phyloP scores from a whole-genome alignment of 2,888 invertebrate genomes.

The Caenorhabditis afra region DNA sequence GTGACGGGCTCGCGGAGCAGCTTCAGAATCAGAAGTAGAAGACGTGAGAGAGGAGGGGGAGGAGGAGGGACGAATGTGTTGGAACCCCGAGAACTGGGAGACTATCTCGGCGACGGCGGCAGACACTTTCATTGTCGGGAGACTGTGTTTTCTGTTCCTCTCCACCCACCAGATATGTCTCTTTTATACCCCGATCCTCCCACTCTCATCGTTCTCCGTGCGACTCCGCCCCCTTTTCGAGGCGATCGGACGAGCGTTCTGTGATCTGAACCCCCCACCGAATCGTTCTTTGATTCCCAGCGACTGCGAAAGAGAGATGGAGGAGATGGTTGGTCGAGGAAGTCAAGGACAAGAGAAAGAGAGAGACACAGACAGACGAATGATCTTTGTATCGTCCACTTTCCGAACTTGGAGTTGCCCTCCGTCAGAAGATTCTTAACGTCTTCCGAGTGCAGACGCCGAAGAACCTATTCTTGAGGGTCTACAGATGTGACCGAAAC shows the following conservation, averaged over 20 bases:
- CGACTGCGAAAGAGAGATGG: too few relatives aligned
- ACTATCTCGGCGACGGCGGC: slow-evolving; percentile 39
- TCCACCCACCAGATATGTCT: background rate
- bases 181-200: background rate
- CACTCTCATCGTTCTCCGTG: slow-evolving; percentile 1
- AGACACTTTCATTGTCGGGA: slow-evolving; percentile 33
- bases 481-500: too few relatives aligned
- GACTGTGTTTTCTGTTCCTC: background rate
- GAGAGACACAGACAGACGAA: too few relatives aligned
- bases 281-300: too few relatives aligned
- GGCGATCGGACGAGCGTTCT: background rate
- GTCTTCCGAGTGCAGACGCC: too few relatives aligned
- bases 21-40: background rate
- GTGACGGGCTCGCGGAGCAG: slow-evolving; percentile 16
- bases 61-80: slow-evolving; percentile 31
- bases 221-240: background rate
- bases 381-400: too few relatives aligned
- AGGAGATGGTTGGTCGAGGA: too few relatives aligned
- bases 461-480: too few relatives aligned
- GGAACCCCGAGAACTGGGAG: slow-evolving; percentile 47
- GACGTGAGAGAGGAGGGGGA: slow-evolving; percentile 1
- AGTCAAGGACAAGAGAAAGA: too few relatives aligned
- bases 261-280: too few relatives aligned
- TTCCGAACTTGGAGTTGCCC: too few relatives aligned
- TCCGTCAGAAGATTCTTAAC: too few relatives aligned